These are phyloP conservation scores for Seira musarum DNA, from an alignment of 2,888 invertebrate genomes.

Conservation along the genomic window DNA sequence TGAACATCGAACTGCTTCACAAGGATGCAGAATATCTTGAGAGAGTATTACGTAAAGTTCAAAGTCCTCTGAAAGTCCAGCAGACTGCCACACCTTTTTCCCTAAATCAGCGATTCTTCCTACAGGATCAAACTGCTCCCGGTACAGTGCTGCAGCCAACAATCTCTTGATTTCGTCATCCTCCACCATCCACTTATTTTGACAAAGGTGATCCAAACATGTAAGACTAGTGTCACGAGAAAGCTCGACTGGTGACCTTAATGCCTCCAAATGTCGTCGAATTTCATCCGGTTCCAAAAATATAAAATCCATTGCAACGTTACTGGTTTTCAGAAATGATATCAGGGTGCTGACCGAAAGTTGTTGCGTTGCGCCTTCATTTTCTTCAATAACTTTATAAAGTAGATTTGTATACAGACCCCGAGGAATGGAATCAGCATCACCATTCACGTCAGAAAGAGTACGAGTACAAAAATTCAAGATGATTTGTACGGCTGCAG, in stretches of 20 bases:
- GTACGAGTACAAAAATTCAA: conserved; percentile 73
- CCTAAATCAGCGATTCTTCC: conserved; percentile 59
- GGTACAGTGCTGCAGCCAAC: conserved; percentile 52
- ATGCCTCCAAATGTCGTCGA: conserved; percentile 81
- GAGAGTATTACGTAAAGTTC: conserved; percentile 40
- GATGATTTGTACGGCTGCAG: conserved; percentile 79
- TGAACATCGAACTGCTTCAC: conserved; percentile 86
- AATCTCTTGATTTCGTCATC: conserved; percentile 34
- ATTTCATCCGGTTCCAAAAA: conserved; percentile 81
- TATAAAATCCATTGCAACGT: conserved; percentile 72
- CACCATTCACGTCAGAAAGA: conserved; percentile 77
- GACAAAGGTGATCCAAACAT: conserved; percentile 36
- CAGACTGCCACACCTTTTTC: conserved; percentile 51
- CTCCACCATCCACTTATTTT: conserved; percentile 22
- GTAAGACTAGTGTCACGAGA: conserved; percentile 85
- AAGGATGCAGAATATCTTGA: conserved; percentile 82
- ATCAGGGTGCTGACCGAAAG: conserved; percentile 79
- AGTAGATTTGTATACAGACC: conserved; percentile 86
- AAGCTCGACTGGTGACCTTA: conserved; percentile 81
- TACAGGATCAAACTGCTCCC: conserved; percentile 63
- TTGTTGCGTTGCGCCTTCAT: conserved; percentile 82
- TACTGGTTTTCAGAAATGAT: conserved; percentile 80
- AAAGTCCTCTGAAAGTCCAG: conserved; percentile 41
- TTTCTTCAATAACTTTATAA: conserved; percentile 79
- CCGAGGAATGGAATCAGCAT: conserved; percentile 80